Evolutionary conservation across 1,140 invertebrate species (phyloP), one percentile per base, ranked within the genome.

Genomic region (Melitaea cinxia): DNA sequence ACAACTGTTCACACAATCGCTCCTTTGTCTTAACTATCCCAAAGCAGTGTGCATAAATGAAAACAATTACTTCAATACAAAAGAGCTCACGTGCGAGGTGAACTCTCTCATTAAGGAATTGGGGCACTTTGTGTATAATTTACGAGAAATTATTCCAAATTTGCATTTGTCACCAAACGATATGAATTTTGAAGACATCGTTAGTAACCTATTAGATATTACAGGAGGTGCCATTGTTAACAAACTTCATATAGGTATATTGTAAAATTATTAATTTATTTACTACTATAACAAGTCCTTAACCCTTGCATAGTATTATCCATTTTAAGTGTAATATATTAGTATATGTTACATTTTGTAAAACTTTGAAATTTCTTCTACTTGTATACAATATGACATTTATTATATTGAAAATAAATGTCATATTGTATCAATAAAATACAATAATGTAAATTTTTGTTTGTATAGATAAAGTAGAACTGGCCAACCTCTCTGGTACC

Each of bases 121-220:
- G 7, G 56, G 67, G 49, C 47, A 68, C 5, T 88, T 83, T 82
- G 83, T 83, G 0, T 14, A 53, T 39, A 83, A 88, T 53, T 64
- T 90, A 21, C 76, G 61, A 72, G 30, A 37, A 28, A 74, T 89
- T 17, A 69, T 88, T 53, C 49, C 75, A 35, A 68, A 65, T 35
- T 67, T 90, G 42, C 76, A 87, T 50, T 69, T 90, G 17, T 72
- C 59, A 5, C 76, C 82, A 10, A 68, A 12, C 65, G 85, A 90
- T 60, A 85, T 89, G 80, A 88, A 88, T 65, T 90, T 90, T 81
- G 88, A 90, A 60, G 86, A 90, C 65, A 90, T 90, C 68, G 33
- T 90, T 9, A 81, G 74, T 33, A 86, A 85, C 60, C 67, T 87
- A 23, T 70, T 90, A 24, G 85, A 90, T 58, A 71, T 87, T 7